These are phyloP conservation scores for Simalia tracyae DNA, from an alignment of 2,797 vertebrate genomes.

Conservation along the genomic window DNA sequence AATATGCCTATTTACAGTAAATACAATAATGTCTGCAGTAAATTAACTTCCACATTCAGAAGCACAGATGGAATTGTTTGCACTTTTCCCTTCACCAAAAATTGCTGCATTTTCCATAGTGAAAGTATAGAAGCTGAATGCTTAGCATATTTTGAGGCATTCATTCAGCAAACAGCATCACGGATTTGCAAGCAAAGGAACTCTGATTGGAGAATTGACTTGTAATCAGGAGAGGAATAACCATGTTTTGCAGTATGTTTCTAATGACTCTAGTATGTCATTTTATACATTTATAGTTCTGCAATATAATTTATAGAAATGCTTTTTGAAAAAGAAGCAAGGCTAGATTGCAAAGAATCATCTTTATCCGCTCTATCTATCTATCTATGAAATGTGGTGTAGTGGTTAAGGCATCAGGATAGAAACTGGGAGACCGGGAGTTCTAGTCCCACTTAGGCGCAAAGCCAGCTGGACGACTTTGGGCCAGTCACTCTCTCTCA, in stretches of 20 bases:
- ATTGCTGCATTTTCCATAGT: constrained; percentile 38
- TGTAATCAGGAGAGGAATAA: constrained; percentile 37
- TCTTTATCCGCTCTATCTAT: not conserved
- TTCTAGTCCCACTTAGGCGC: too few relatives aligned
- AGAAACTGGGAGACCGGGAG: too few relatives aligned
- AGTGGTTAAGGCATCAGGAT: too few relatives aligned
- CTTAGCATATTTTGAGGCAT: constrained; percentile 51
- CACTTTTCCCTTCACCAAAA: constrained; percentile 31
- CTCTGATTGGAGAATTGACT: constrained; percentile 36
- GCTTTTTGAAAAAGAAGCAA: not conserved
- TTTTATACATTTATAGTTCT: not conserved
- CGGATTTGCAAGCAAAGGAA: constrained; percentile 31
- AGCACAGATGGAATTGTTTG: constrained; percentile 66
- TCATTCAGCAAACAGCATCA: constrained; percentile 15
- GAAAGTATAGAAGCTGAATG: constrained; percentile 28
- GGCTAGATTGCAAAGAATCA: too few relatives aligned
- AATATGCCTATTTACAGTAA: constrained; percentile 59
- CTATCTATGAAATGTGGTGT: too few relatives aligned
- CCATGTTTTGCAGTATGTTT: constrained; percentile 16
- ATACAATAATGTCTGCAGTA: constrained; percentile 42
- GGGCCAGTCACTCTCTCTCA: too few relatives aligned
- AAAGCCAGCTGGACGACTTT: too few relatives aligned
- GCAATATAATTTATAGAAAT: accelerated
- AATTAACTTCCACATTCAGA: constrained; percentile 48
- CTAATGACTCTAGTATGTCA: not conserved